These are phyloP conservation scores for Drosophila funebris DNA, from an alignment of 1,140 invertebrate genomes.

Conservation along the genomic window DNA sequence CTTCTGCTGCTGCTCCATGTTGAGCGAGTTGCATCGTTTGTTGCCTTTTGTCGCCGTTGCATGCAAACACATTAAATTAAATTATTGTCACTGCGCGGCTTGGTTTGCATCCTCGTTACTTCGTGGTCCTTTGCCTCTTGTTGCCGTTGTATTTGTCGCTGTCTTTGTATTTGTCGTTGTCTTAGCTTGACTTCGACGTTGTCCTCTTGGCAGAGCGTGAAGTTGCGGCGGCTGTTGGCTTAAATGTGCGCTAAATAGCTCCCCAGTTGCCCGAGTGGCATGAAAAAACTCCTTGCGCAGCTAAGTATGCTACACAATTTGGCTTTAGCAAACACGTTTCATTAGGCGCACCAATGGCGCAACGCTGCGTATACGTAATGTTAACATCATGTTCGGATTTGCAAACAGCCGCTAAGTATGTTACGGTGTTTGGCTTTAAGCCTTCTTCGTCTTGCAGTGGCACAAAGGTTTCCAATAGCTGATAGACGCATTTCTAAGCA, in stretches of 20 bases:
- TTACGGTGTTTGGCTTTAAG: background rate
- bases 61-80: slow-evolving; percentile 82
- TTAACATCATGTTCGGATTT: background rate
- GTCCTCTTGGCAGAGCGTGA: background rate
- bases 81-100: slow-evolving; percentile 69
- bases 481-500: too few relatives aligned
- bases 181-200: slow-evolving; percentile 60
- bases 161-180: slow-evolving; percentile 15
- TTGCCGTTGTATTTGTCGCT: slow-evolving; percentile 11
- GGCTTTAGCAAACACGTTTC: slow-evolving; percentile 60
- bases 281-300: slow-evolving; percentile 36
- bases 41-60: slow-evolving; percentile 55
- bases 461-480: background rate
- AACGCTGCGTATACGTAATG: slow-evolving; percentile 43
- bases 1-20: slow-evolving; percentile 9
- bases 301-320: slow-evolving; percentile 51
- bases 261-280: slow-evolving; percentile 23
- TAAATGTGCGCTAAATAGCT: slow-evolving; percentile 66
- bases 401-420: background rate
- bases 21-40: slow-evolving; percentile 20
- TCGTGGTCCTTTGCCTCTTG: slow-evolving; percentile 35
- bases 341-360: slow-evolving; percentile 56
- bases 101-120: slow-evolving; percentile 12
- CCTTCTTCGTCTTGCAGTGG: background rate
- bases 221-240: background rate